phyloP scores from a whole-genome alignment of 64 coral and sea anemone species.

The Hydrozoanthus tunicans region DNA sequence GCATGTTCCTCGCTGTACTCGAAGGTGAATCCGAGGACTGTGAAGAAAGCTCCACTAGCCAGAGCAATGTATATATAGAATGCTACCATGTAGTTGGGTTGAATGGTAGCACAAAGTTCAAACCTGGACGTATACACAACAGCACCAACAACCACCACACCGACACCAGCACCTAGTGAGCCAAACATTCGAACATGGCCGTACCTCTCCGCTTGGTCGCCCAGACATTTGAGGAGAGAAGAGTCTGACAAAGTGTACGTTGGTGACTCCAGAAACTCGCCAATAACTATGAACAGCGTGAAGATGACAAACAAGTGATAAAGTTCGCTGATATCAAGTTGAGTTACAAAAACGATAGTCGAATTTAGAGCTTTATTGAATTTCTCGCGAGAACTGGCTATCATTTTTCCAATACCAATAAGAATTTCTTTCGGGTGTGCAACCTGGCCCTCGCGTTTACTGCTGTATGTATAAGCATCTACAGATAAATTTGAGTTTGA shows the following conservation, averaged over 20 bases:
- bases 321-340: conserved; percentile 21
- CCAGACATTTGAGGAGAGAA: conserved; percentile 14
- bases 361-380: conserved; percentile 34
- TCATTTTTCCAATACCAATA: conserved; percentile 4
- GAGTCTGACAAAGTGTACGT: conserved; percentile 38
- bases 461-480: background rate
- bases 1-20: background rate
- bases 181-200: conserved; percentile 58
- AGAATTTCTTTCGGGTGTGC: background rate
- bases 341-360: conserved; percentile 2
- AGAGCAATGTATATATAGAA: conserved; percentile 34
- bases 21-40: conserved; percentile 19
- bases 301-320: conserved; percentile 56
- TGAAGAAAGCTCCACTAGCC: conserved; percentile 25
- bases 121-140: conserved; percentile 30
- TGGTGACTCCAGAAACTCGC: conserved; percentile 44
- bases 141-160: conserved; percentile 2
- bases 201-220: conserved; percentile 17
- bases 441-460: background rate
- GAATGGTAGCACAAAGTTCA: conserved; percentile 36
- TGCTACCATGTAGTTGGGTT: conserved; percentile 40
- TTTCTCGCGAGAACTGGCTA: background rate
- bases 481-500: background rate
- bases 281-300: conserved; percentile 51
- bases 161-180: conserved; percentile 24